phyloP scores from a whole-genome alignment of 2,888 invertebrate genomes.

The Limnephilus marmoratus region DNA sequence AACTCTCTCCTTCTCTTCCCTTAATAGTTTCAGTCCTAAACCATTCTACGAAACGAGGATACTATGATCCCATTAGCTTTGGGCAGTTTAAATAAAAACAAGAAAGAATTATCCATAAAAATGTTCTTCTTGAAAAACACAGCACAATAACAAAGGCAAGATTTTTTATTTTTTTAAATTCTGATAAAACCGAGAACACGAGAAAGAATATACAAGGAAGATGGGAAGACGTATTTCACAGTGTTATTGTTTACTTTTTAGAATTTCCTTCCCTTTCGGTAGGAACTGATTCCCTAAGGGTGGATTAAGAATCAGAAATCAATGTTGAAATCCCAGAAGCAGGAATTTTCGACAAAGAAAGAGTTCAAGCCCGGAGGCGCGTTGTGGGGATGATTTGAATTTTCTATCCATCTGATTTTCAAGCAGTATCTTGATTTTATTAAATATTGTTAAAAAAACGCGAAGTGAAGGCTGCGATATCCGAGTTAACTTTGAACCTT shows the following conservation, averaged over 20 bases:
- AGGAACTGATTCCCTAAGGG: slow-evolving; percentile 11
- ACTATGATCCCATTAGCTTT: background rate
- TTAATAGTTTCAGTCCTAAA: background rate
- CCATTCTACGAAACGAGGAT: background rate
- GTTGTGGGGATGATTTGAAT: background rate
- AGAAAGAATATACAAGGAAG: slow-evolving; percentile 11
- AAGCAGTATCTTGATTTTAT: background rate
- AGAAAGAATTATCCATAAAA: background rate
- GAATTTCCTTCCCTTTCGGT: background rate
- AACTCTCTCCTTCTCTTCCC: background rate
- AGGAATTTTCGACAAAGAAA: slow-evolving; percentile 2
- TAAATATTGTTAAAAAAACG: background rate
- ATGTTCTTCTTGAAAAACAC: background rate
- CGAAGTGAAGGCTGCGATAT: background rate
- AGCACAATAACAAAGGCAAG: background rate
- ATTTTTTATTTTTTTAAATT: background rate
- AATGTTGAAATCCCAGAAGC: slow-evolving; percentile 23
- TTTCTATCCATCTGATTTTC: background rate
- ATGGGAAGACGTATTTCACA: slow-evolving; percentile 21
- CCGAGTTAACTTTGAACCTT: background rate
- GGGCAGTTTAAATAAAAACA: background rate
- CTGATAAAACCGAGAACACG: background rate
- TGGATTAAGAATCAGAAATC: slow-evolving; percentile 17
- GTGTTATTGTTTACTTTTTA: slow-evolving; percentile 34
- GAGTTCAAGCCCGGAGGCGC: background rate